Evolutionary conservation across 2,888 invertebrate genomes (phyloP), one percentile per base, ranked within the genome.

Genomic region (Noctua janthe): DNA sequence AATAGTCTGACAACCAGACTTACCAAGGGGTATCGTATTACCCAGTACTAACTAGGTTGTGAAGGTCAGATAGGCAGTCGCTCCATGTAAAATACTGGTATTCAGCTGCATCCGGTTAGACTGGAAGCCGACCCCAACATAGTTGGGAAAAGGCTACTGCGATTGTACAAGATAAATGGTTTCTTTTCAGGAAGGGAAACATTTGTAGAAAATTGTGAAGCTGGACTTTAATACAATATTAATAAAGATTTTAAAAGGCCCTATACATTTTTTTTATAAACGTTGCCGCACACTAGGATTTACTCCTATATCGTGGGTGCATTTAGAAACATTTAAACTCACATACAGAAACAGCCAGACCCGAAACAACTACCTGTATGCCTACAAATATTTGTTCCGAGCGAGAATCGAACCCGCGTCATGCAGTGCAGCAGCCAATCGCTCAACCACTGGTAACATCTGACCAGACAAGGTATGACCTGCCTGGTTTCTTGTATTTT

Each of bases 141-240:
- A 29, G 29, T 29, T 29, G 29, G 29, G 29, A 29, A 29, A 29
- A 29, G 29, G 29, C 73, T 77, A 78, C 85, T 89, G 91, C 91
- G 78, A 76, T 78, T 75, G 71, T 66, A 51, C 10, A 69, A 81
- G 79, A 82, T 71, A 71, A 77, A 82, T 77, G 2, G 59, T 13
- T 51, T 39, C 29, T 64, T 62, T 71, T 66, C 59, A 66, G n/a
- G 17, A 17, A 35, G 15, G 17, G 15, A 64, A 8, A 3, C 51
- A 64, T 17, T 1, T 39, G 8, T 20, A 7, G 20, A 35, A 29
- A 51, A 17, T 59, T 59, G 15, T 20, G 15, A 8, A 56, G 15
- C 11, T 71, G 39, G 11, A 62, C 20, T 47, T 47, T 35, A 0
- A 13, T 35, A 13, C 11, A 7, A 23, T 15, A 62, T 62, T 23